Evolutionary conservation across 2,797 vertebrate species (phyloP).

Genomic region (Enteromius viviparus): DNA sequence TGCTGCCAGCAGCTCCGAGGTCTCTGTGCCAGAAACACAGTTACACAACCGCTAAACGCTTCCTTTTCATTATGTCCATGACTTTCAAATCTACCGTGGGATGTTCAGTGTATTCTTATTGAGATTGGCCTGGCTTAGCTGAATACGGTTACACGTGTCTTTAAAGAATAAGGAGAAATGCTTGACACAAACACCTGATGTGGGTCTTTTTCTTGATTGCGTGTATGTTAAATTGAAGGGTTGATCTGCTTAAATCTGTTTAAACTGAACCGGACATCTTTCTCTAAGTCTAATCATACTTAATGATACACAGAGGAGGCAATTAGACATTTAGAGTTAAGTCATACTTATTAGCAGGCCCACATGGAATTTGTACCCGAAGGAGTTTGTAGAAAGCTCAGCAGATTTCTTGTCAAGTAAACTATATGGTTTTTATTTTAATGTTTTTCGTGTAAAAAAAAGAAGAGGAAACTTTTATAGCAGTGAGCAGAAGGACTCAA

Average conservation of each 20-base stretch:
- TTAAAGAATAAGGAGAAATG: neutral
- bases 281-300: constrained; percentile 14
- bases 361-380: neutral
- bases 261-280: constrained; percentile 1
- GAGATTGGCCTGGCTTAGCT: constrained; percentile 3
- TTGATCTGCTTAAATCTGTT: neutral
- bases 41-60: neutral
- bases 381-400: neutral
- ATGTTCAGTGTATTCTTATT: neutral
- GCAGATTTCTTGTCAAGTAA: neutral
- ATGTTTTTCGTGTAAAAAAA: neutral
- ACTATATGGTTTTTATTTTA: neutral
- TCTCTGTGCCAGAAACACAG: constrained; percentile 65
- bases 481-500: neutral
- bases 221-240: neutral
- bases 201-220: neutral
- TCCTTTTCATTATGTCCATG: neutral
- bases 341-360: neutral
- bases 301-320: constrained; percentile 20
- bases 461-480: neutral
- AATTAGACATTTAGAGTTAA: constrained; percentile 35
- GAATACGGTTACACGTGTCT: neutral
- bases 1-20: constrained; percentile 97
- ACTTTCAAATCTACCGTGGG: neutral
- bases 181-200: neutral